Percentiles rank a stretch among this genome's conserved stretches.
Conservation (phyloP, 2,113 vertebrate species). For the Crotophaga sulcirostris region DNA sequence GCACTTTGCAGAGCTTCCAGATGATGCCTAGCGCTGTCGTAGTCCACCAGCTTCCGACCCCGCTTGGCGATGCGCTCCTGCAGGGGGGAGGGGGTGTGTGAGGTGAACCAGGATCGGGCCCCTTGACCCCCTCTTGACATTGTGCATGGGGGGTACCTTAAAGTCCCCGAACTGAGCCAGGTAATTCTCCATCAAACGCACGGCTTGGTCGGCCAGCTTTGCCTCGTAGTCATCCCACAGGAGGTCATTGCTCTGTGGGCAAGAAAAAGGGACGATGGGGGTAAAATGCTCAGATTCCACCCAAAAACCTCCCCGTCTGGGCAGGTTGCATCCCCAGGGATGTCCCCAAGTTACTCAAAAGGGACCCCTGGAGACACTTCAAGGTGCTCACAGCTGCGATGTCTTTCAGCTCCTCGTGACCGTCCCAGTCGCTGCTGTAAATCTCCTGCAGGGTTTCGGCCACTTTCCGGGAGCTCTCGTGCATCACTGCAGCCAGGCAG, state of each 20-base stretch:
- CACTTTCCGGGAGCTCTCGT: slow-evolving; percentile 87
- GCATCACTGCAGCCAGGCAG: slow-evolving; percentile 81
- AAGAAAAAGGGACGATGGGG: no score
- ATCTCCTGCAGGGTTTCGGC: slow-evolving; percentile 88
- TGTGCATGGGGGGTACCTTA: slow-evolving; percentile 64
- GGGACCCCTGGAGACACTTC: neutral
- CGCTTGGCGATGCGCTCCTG: slow-evolving; percentile 92
- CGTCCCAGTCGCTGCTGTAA: slow-evolving; percentile 86
- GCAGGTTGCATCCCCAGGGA: neutral
- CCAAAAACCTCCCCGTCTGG: accelerated
- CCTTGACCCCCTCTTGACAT: accelerated
- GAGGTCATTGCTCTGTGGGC: slow-evolving; percentile 87
- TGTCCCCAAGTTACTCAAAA: neutral
- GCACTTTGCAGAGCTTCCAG: slow-evolving; percentile 86
- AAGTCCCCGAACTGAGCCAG: slow-evolving; percentile 88
- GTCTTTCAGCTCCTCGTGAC: slow-evolving; percentile 82
- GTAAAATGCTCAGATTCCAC: accelerated
- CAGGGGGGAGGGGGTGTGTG: accelerated
- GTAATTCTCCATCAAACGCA: slow-evolving; percentile 90
- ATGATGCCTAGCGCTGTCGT: slow-evolving; percentile 89
- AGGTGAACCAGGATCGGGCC: neutral
- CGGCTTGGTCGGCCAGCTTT: slow-evolving; percentile 86
- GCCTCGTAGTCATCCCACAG: slow-evolving; percentile 94
- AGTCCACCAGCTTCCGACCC: slow-evolving; percentile 91
- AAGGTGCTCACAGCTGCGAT: slow-evolving; percentile 81